Evolutionary conservation across 2,888 invertebrate species (phyloP).

Genomic region (Oscheius onirici): DNA sequence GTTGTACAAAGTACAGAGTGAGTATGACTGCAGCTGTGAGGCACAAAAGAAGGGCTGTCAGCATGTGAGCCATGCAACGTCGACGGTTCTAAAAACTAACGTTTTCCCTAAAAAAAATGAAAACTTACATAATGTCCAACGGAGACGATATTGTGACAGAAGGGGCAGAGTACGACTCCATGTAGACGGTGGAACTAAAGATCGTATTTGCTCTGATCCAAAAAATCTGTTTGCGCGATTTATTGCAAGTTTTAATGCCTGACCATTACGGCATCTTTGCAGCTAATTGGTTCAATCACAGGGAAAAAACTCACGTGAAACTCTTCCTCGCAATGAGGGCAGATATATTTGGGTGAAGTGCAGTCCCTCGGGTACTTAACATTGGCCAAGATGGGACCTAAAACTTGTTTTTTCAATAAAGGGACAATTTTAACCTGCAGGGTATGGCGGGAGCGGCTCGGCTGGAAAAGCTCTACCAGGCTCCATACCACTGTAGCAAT

Average conservation of each 20-base stretch:
- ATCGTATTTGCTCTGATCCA: slow-evolving; percentile 30
- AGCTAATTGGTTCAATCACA: background rate
- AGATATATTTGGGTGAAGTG: slow-evolving; percentile 47
- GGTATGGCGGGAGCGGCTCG: slow-evolving; percentile 52
- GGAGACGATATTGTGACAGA: slow-evolving; percentile 50
- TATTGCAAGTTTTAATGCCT: background rate
- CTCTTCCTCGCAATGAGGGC: slow-evolving; percentile 52
- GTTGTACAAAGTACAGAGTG: slow-evolving; percentile 14
- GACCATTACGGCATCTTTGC: background rate
- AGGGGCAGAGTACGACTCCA: slow-evolving; percentile 52
- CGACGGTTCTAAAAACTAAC: slow-evolving; percentile 20
- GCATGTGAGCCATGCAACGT: slow-evolving; percentile 19
- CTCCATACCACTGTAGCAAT: background rate
- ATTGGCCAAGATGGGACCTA: slow-evolving; percentile 52
- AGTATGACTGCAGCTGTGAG: slow-evolving; percentile 7
- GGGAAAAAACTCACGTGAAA: slow-evolving; percentile 39
- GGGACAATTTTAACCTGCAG: slow-evolving; percentile 37
- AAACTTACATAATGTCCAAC: slow-evolving; percentile 53
- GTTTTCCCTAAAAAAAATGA: background rate
- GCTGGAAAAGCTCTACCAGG: slow-evolving; percentile 51
- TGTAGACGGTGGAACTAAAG: slow-evolving; percentile 46
- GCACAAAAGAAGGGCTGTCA: slow-evolving; percentile 10
- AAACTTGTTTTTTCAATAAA: background rate
- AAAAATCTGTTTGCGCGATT: background rate
- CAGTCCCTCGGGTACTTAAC: slow-evolving; percentile 51